Percentiles rank a stretch among this genome's conserved stretches.
phyloP scores from a whole-genome alignment of 2,797 vertebrate genomes.

The Borostomias antarcticus region DNA sequence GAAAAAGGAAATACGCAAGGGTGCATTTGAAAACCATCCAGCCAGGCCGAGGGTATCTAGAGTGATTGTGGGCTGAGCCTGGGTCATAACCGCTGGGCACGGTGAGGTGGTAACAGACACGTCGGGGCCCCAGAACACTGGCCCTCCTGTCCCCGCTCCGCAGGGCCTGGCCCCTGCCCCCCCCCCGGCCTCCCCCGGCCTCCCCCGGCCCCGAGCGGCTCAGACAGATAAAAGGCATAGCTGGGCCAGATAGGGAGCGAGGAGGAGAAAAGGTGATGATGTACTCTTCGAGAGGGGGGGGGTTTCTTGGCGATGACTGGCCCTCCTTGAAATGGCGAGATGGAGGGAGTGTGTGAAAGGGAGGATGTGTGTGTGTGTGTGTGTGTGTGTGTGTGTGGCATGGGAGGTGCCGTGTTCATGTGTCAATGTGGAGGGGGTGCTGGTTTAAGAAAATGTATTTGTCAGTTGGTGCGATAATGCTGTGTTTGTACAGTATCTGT shows the following conservation, averaged over 20 bases:
- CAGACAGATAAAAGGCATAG: conserved; percentile 5
- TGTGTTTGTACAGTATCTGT: too few relatives aligned
- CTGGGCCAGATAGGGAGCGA: background rate
- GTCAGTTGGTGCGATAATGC: too few relatives aligned
- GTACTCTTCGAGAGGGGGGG: conserved; percentile 12
- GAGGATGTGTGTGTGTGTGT: too few relatives aligned
- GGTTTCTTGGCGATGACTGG: conserved; percentile 8
- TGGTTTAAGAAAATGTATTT: too few relatives aligned
- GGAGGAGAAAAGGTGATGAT: background rate
- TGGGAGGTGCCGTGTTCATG: background rate
- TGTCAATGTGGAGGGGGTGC: background rate
- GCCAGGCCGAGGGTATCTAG: background rate
- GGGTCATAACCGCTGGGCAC: background rate
- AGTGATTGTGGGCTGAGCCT: background rate
- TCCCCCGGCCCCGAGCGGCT: background rate
- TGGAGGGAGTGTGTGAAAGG: background rate
- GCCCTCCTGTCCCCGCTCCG: background rate
- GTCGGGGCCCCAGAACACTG: background rate
- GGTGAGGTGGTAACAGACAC: background rate
- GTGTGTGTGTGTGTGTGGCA: too few relatives aligned
- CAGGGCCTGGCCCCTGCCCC: too few relatives aligned
- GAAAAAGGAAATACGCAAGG: too few relatives aligned
- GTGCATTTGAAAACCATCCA: too few relatives aligned
- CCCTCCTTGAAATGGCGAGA: background rate
- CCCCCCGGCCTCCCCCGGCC: too few relatives aligned